Conservation (phyloP, 2,113 vertebrate genomes). For the human region GRCh38 chr6:152126001-152126500, state of each 20-base stretch:
- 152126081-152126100: conserved; percentile 86
- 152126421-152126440: conserved; percentile 12
- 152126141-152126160: conserved; percentile 79
- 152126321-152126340: conserved; percentile 7
- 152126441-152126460: background rate
- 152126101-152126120: conserved; percentile 77
- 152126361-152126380: conserved; percentile 24
- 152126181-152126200: conserved; percentile 65
- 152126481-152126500: background rate
- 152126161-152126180: conserved; percentile 83
- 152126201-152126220: conserved; percentile 33
- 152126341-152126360: background rate
- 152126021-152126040: background rate
- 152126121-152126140: conserved; percentile 73
- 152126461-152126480: background rate
- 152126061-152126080: conserved; percentile 84
- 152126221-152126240: conserved; percentile 33
- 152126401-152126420: background rate
- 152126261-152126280: conserved; percentile 33
- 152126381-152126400: background rate
- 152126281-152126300: background rate
- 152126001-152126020: background rate
- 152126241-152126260: background rate
- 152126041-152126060: conserved; percentile 80
- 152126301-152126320: background rate